Conservation (phyloP, 2,797 vertebrate species). For the Anguilla obscura region DNA sequence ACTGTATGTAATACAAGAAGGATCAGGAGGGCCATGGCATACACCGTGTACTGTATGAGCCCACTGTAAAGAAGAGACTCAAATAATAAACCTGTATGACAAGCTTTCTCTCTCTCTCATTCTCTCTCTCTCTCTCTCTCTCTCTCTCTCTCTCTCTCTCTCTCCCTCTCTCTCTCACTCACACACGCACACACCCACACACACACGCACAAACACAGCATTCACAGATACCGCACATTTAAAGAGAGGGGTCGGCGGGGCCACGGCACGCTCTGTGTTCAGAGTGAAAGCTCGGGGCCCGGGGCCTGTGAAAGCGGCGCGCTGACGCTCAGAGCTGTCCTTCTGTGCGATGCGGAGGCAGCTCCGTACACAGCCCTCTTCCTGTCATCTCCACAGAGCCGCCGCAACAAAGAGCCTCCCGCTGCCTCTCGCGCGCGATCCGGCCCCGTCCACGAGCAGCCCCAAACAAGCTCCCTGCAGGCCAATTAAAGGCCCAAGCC, state of each 20-base stretch:
- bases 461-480: conserved; percentile 52
- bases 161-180: not conserved
- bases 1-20: not conserved
- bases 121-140: not conserved
- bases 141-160: not conserved
- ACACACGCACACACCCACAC: not conserved
- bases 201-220: not conserved
- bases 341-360: conserved; percentile 5
- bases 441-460: conserved; percentile 44
- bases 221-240: not conserved
- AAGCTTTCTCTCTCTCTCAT: not conserved
- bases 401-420: conserved; percentile 53
- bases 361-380: conserved; percentile 28
- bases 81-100: not conserved
- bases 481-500: conserved; percentile 45
- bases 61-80: not conserved
- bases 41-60: not conserved
- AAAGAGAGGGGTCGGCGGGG: not conserved
- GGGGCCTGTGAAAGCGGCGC: not conserved
- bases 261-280: not conserved
- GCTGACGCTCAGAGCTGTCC: conserved; percentile 9
- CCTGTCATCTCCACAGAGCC: conserved; percentile 54
- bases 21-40: not conserved
- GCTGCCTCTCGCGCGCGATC: conserved; percentile 46
- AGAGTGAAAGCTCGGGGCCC: not conserved